Base-by-base conservation (phyloP, 2,113 vertebrate species). In the Misgurnus mizolepis region DNA sequence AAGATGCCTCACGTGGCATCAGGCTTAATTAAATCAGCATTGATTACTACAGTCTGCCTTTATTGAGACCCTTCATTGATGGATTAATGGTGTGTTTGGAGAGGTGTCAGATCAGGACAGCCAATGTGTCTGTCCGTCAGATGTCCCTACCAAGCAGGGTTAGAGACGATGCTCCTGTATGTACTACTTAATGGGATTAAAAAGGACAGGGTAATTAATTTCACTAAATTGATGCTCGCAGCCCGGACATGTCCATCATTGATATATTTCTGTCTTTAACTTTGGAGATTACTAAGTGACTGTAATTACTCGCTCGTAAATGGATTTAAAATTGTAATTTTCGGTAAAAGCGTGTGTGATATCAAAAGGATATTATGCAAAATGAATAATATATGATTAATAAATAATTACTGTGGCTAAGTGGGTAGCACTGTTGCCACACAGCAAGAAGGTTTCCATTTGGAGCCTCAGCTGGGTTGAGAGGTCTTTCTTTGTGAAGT, bases 21-120 rank as follows among this genome's bases (percentile, higher is more conserved):
- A 18, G 79, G 71, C 27, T 84, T 82, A 77, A 82, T 86, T 82
- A 79, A 84, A 79, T 86, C 56, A 79, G 50, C 76, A 80, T 86
- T 70, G 82, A 84, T 84, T 79, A 69, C 53, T 22, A 34, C 58
- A 61, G 66, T 43, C 71, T 83, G 76, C 53, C 71, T 34, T 79
- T 34, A 82, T 45, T 22, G 71, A 61, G 50, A 55, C 61, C 58
- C 55, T 67, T 76, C 67, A 82, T 79, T 84, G 85, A 86, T 65
- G 67, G 70, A 69, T 81, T 79, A 56, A 79, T 76, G 72, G 82
- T 47, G 61, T 81, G 76, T 81, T 79, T 82, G 71, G 82, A 72
- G 53, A 71, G 55, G 67, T 72, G 78, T 83, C 76, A 65, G 40
- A 72, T 71, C 10, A 70, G 74, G 76, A 55, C 67, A 65, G 76